Conservation (phyloP, 1,140 invertebrate species). For the Drosophila parabipectinata region DNA sequence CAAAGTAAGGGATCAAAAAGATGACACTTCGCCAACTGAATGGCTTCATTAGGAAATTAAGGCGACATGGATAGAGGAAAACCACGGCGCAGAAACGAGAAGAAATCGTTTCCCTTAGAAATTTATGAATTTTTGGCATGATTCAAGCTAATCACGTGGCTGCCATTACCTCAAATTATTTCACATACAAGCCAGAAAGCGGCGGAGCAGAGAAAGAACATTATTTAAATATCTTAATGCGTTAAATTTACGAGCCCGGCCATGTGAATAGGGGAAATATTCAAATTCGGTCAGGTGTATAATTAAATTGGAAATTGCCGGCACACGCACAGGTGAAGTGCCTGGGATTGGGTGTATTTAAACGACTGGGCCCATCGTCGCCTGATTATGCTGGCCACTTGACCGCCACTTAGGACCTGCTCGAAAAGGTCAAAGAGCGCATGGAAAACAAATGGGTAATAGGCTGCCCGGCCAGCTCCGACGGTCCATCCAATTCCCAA, state of each 20-base stretch:
- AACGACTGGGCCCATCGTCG: conserved; percentile 34
- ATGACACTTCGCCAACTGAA: conserved; percentile 35
- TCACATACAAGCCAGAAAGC: conserved; percentile 38
- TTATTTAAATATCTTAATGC: conserved; percentile 81
- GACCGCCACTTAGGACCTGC: conserved; percentile 43
- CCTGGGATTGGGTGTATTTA: conserved; percentile 50
- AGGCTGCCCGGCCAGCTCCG: conserved; percentile 4
- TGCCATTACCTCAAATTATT: conserved; percentile 57
- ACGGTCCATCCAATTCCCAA: conserved; percentile 18
- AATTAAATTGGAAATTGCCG: conserved; percentile 70
- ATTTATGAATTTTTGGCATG: conserved; percentile 76
- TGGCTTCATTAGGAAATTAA: conserved; percentile 37
- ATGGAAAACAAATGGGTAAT: not conserved
- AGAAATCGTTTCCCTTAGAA: conserved; percentile 27
- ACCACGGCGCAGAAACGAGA: not conserved
- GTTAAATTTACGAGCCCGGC: conserved; percentile 71
- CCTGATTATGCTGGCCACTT: conserved; percentile 57
- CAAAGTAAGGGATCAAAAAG: conserved; percentile 7
- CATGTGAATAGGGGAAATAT: conserved; percentile 59
- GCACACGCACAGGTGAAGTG: conserved; percentile 51
- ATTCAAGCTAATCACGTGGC: conserved; percentile 72
- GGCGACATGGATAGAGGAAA: conserved; percentile 2
- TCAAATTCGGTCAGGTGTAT: conserved; percentile 75
- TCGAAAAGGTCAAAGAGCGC: conserved; percentile 40
- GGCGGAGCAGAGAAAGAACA: conserved; percentile 30